Conservation (phyloP, 2,113 vertebrate genomes). For the Planiliza haematocheilus region DNA sequence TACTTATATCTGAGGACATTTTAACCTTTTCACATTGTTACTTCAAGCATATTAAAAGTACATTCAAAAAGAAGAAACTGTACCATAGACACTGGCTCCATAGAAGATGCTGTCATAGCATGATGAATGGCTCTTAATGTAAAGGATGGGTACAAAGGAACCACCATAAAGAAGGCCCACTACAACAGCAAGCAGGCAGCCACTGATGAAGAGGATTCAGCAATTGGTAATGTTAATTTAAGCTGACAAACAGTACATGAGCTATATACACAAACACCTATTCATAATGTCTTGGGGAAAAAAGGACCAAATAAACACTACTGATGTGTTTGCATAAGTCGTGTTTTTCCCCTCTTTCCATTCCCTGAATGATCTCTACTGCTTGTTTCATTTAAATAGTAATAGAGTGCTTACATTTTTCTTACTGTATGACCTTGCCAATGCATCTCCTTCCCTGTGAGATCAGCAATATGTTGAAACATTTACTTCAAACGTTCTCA, state of each 20-base stretch:
- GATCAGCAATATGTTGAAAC: no score
- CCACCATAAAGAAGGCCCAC: conserved; percentile 89
- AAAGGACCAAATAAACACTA: no score
- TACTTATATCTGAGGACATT: background rate
- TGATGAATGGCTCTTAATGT: conserved; percentile 90
- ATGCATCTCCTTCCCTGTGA: no score
- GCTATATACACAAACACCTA: no score
- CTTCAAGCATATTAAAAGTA: background rate
- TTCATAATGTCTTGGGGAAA: no score
- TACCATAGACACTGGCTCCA: conserved; percentile 91
- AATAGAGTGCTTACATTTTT: no score
- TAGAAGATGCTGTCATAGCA: conserved; percentile 83
- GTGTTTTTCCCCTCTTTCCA: no score
- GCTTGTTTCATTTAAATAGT: no score
- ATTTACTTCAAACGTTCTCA: no score
- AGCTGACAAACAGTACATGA: background rate
- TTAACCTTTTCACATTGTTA: background rate
- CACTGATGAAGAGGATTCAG: conserved; percentile 76
- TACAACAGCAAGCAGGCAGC: conserved; percentile 86
- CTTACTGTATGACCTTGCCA: no score
- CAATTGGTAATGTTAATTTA: background rate
- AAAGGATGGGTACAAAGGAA: conserved; percentile 88
- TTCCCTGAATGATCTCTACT: no score
- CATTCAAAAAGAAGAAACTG: conserved; percentile 11
- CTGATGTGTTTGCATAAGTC: no score